Base-by-base conservation (phyloP, 2,888 invertebrate species). In the Leucophenga maculata region DNA sequence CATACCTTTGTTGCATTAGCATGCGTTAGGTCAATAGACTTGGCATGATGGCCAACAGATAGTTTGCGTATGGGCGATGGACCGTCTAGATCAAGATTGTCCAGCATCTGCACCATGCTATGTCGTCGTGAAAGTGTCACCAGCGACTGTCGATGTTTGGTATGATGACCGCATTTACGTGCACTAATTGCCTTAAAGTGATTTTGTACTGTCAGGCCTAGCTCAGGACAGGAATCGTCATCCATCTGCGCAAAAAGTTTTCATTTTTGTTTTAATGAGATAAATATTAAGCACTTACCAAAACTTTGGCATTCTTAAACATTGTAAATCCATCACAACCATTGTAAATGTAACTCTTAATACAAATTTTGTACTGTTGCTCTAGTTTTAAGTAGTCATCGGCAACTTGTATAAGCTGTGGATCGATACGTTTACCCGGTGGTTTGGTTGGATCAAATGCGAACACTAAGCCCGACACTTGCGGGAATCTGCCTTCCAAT, bases 181-280 rank as follows among this genome's bases (percentile, higher is more conserved):
- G 95, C 93, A 87, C 94, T 92, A 78, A 97, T 95, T 1, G 97
- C 94, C 69, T 94, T 92, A 89, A 97, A 97, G 87, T 97, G 96
- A 88, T 97, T 97, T 89, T 96, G 95, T 22, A 97, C 91, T 0
- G 95, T 94, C 79, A 95, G 92, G 9, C 94, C 94, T 73, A 97
- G 88, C 84, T 95, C 94, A 0, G 96, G 95, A 78, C 95, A 95
- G 88, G 94, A 93, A 85, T 97, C 97, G 67, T 95, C 94, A 78
- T 93, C 92, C 77, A 95, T 91, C 95, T 95, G 79, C 0, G 11
- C 59, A 62, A 68, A 52, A 46, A 62, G 13, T 46, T n/a, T n/a
- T n/a, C n/a, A n/a, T n/a, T n/a, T n/a, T n/a, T n/a, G n/a, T 22
- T 44, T 18, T 44, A 55, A 48, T 44, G 1, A 9, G 26, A 20